Conservation (phyloP, 2,797 vertebrate species). For the Chrysocyon brachyurus region DNA sequence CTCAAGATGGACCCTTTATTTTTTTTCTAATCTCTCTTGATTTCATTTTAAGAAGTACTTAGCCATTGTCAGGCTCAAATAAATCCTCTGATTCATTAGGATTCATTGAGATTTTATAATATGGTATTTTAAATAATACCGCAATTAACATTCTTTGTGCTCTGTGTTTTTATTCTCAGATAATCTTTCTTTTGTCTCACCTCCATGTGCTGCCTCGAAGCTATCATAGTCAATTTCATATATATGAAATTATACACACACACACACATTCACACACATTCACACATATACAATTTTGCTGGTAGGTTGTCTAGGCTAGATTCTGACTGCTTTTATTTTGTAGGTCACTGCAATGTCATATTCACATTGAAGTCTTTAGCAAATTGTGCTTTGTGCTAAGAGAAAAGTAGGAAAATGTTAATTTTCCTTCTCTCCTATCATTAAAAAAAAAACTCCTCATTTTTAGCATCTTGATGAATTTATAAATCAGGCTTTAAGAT, state of each 20-base stretch:
- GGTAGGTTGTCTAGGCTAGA: background rate
- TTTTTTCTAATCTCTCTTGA: constrained; percentile 70
- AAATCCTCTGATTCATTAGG: constrained; percentile 84
- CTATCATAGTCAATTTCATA: constrained; percentile 67
- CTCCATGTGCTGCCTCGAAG: constrained; percentile 82
- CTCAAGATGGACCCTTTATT: constrained; percentile 66
- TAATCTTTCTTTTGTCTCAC: constrained; percentile 84
- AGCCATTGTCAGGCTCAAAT: constrained; percentile 73
- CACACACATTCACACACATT: background rate
- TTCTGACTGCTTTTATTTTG: constrained; percentile 76
- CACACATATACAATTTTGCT: background rate
- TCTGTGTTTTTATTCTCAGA: constrained; percentile 78
- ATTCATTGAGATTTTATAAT: constrained; percentile 82
- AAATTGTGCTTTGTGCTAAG: constrained; percentile 80
- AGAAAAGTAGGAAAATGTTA: constrained; percentile 58
- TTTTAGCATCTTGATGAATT: constrained; percentile 74
- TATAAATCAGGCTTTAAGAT: constrained; percentile 76
- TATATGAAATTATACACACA: background rate
- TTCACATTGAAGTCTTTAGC: constrained; percentile 80
- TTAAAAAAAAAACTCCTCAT: constrained; percentile 5
- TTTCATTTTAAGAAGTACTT: constrained; percentile 80
- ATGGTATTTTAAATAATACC: constrained; percentile 81
- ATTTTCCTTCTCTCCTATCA: constrained; percentile 62
- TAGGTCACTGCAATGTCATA: constrained; percentile 88
- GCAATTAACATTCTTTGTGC: constrained; percentile 85